Conservation (phyloP, 2,113 vertebrate species). For the Nansenia antarctica region DNA sequence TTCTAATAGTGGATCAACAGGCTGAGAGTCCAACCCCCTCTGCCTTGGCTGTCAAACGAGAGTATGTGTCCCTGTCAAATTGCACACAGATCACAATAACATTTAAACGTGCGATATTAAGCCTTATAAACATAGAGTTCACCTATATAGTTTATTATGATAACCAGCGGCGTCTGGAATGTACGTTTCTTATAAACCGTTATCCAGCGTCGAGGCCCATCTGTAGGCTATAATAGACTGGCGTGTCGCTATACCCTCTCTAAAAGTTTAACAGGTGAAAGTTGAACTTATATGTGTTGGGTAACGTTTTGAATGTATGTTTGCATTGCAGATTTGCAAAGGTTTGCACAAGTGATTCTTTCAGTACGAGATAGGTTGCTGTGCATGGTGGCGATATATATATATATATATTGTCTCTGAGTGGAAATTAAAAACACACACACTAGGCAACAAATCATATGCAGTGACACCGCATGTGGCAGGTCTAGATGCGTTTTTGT, state of each 20-base stretch:
- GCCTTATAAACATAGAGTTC: background rate
- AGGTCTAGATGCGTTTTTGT: too few species aligned
- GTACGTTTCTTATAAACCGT: background rate
- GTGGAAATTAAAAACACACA: too few species aligned
- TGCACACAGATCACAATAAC: background rate
- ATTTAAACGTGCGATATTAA: background rate
- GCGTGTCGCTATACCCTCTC: background rate
- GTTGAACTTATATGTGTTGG: background rate
- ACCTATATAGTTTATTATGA: background rate
- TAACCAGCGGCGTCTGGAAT: background rate
- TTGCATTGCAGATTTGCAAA: too few species aligned
- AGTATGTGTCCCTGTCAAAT: background rate
- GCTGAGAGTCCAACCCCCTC: background rate
- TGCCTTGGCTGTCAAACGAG: background rate
- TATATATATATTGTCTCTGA: too few species aligned
- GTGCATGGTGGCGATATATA: too few species aligned
- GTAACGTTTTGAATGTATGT: background rate
- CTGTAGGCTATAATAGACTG: background rate
- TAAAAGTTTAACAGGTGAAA: background rate
- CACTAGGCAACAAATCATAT: too few species aligned
- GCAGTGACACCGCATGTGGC: too few species aligned
- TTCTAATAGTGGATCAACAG: conserved; percentile 4
- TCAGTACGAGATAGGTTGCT: too few species aligned
- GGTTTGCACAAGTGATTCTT: too few species aligned
- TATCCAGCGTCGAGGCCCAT: background rate